These are phyloP conservation scores for Axis porcinus DNA, from an alignment of 2,113 vertebrate species.

Conservation along the genomic window DNA sequence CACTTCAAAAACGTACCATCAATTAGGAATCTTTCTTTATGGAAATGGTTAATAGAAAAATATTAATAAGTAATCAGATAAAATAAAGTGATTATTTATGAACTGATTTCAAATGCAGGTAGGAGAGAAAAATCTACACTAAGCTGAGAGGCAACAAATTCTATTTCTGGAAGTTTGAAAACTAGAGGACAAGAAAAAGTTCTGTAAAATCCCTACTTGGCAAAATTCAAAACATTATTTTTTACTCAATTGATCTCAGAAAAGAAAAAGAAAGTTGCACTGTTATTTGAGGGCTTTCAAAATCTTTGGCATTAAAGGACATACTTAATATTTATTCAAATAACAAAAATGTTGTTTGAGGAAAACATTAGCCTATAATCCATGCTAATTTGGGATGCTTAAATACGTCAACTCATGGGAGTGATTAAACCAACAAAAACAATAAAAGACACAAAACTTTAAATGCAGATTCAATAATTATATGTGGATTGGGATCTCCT, in stretches of 20 bases:
- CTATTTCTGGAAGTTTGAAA: not conserved
- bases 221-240: not conserved
- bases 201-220: not conserved
- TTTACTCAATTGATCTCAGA: not conserved
- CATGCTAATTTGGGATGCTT: not conserved
- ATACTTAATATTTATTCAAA: not conserved
- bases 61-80: not conserved
- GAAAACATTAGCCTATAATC: not conserved
- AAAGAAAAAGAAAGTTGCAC: not conserved
- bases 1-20: not conserved
- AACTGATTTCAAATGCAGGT: not conserved
- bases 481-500: not conserved
- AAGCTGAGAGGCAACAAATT: not conserved
- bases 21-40: not conserved
- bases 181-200: not conserved
- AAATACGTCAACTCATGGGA: not conserved
- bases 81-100: not conserved
- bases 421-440: not conserved
- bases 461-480: not conserved
- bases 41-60: not conserved
- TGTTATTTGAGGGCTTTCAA: not conserved
- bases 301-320: not conserved
- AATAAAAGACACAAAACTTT: not conserved
- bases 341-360: not conserved
- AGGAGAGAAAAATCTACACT: not conserved